phyloP scores from a whole-genome alignment of 1,140 invertebrate genomes.

The Heliconius congener region DNA sequence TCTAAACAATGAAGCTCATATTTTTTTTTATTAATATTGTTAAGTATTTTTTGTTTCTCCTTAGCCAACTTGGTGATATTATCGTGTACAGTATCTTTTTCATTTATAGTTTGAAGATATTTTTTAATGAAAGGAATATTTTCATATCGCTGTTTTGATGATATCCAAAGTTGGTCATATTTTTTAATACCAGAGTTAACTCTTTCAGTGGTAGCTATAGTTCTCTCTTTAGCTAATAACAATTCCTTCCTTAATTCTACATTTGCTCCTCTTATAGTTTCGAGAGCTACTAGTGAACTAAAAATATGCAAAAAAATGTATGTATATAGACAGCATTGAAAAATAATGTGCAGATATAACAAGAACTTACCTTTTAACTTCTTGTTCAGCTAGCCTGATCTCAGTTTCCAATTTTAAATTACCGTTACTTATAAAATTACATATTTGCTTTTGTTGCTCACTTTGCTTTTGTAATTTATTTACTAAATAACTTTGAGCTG shows the following conservation, averaged over 20 bases:
- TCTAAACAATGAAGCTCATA: conserved; percentile 40
- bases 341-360: background rate
- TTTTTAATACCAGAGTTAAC: conserved; percentile 54
- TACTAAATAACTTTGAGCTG: conserved; percentile 55
- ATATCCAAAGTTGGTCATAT: conserved; percentile 63
- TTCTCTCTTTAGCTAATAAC: conserved; percentile 53
- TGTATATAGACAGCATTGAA: background rate
- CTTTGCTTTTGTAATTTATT: conserved; percentile 56
- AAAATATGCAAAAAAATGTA: background rate
- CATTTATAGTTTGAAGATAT: conserved; percentile 45
- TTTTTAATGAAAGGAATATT: conserved; percentile 60
- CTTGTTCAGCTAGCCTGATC: conserved; percentile 59
- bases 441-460: conserved; percentile 55
- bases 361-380: conserved; percentile 56
- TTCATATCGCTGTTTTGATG: conserved; percentile 58
- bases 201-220: conserved; percentile 46
- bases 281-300: conserved; percentile 50
- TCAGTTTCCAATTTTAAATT: conserved; percentile 62
- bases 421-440: conserved; percentile 53
- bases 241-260: conserved; percentile 63
- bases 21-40: conserved; percentile 48
- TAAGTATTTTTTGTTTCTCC: conserved; percentile 39
- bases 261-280: conserved; percentile 60
- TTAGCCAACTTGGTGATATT: conserved; percentile 46
- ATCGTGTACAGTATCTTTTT: conserved; percentile 40